A percentile compares a stretch with the other conserved stretches of the same genome.
These are phyloP conservation scores for Scaptomyza hsui DNA, from an alignment of 1,140 invertebrate species.

Conservation along the genomic window DNA sequence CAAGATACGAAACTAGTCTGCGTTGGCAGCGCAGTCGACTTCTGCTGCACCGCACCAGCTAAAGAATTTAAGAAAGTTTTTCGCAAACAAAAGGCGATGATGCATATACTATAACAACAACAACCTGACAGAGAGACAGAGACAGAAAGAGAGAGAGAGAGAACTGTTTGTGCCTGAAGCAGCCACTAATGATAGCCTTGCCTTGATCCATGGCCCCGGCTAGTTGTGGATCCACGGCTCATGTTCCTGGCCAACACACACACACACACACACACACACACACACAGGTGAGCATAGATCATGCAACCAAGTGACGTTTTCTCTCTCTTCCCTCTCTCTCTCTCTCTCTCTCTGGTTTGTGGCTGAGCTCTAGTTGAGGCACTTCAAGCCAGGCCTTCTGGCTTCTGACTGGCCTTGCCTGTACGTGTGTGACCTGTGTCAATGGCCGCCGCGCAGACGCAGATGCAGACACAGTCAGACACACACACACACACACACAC, in stretches of 20 bases:
- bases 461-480: constrained; percentile 31
- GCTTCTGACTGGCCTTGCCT: constrained; percentile 36
- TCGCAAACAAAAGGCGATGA: constrained; percentile 74
- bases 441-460: constrained; percentile 56
- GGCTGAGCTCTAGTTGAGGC: constrained; percentile 3
- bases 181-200: constrained; percentile 73
- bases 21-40: constrained; percentile 41
- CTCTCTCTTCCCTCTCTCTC: constrained; percentile 7
- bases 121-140: constrained; percentile 8
- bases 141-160: neutral
- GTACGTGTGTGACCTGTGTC: constrained; percentile 63
- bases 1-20: constrained; percentile 78
- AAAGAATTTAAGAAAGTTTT: constrained; percentile 80
- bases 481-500: constrained; percentile 9
- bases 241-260: constrained; percentile 9
- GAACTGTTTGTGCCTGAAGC: constrained; percentile 42
- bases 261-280: constrained; percentile 47
- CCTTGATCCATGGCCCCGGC: constrained; percentile 44
- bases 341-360: neutral
- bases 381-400: neutral
- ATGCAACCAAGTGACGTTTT: constrained; percentile 70
- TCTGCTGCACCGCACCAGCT: constrained; percentile 36
- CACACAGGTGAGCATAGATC: constrained; percentile 68
- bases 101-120: constrained; percentile 48
- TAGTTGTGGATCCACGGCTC: constrained; percentile 27